Evolutionary conservation across 2,797 vertebrate genomes (phyloP), one percentile per base, ranked within the genome.

Genomic region (Dromococcyx pavoninus): DNA sequence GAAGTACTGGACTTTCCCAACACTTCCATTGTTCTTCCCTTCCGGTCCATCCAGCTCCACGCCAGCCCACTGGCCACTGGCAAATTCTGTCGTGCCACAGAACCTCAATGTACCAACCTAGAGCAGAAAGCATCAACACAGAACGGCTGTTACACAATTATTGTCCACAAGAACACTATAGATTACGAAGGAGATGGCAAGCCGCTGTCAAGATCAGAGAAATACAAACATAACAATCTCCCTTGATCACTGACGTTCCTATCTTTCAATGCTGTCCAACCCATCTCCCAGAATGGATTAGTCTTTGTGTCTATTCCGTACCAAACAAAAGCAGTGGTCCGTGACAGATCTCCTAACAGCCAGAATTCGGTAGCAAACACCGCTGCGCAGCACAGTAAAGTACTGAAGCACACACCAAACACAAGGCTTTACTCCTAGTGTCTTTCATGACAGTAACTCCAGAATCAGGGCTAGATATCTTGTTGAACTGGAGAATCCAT

Each of bases 61-160:
- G 50, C 99, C 99, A 30, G 99, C 99, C 99, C 99, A 99, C 58
- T 99, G 98, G 25, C 99, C 99, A 57, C 98, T 98, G 19, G 99
- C 99, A 97, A 99, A 99, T 92, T 99, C 99, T 0, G 99, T 99
- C 95, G 98, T 98, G 84, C 99, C 99, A 77, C 99, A 99, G 97
- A 99, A 99, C 30, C 98, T 98, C 95, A 99, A 97, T 1, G 97
- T 99, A 69, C 99, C 99, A 46, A 99, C 98, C 99, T 99, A 89
- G 54, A 67, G 35, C 80, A 86, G 90, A 60, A 90, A 58, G 75
- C 16, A 95, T 10, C 61, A 91, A 54, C 71, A 60, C 4, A 92
- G 37, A 89, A 79, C n/a, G 24, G 53, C 11, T 76, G 60, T 91
- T 64, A 66, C 65, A 81, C 35, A 37, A 48, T 5, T 30, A 46